Base-by-base conservation (phyloP, 30 jellyfish, hydroid and myxozoan species). In the Pseudorhiza aurosa region DNA sequence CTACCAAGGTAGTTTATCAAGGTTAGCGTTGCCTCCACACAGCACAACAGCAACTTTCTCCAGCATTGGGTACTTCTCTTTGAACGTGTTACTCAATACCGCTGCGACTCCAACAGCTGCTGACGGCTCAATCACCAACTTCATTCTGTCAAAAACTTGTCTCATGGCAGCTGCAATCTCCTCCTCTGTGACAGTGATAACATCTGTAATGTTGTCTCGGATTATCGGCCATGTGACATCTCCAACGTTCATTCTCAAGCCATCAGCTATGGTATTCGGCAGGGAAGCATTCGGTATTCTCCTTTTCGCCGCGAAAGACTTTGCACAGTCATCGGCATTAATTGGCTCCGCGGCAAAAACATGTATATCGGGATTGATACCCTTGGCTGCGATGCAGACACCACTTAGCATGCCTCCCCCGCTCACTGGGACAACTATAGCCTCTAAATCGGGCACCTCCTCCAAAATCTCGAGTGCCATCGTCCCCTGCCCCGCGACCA, bases 351-450 rank as follows among this genome's bases (percentile, higher is more conserved):
- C 95, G 10, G 88, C 97, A 36, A 57, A 88, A 6, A 88, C 82
- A 45, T 88, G 70, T 0, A 88, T 64, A 2, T 68, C 18, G 0
- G 95, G 95, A 17, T 88, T 88, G 33, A 81, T 4, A 11, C 67
- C 85, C 59, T 88, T 88, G 19, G 93, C 91, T 25, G 97, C 97
- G 40, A 58, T 69, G 14, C 85, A 44, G 18, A 88, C 62, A 27
- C 97, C 97, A 60, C 90, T 62, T 14, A 70, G 50, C 90, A 88
- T 46, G 21, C 97, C 97, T 0, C 97, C 97, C 9, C 85, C 88
- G 36, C 95, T 43, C 19, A 72, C 77, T 1, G 90, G 81, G 21
- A 88, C 87, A n/a, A 88, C 87, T 8, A 81, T 37, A 14, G 95
- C 95, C 57, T 88, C 95, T 18, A 88, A 49, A 31, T 80, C 87